phyloP scores from a whole-genome alignment of 2,888 invertebrate species.

The Formica aserva region DNA sequence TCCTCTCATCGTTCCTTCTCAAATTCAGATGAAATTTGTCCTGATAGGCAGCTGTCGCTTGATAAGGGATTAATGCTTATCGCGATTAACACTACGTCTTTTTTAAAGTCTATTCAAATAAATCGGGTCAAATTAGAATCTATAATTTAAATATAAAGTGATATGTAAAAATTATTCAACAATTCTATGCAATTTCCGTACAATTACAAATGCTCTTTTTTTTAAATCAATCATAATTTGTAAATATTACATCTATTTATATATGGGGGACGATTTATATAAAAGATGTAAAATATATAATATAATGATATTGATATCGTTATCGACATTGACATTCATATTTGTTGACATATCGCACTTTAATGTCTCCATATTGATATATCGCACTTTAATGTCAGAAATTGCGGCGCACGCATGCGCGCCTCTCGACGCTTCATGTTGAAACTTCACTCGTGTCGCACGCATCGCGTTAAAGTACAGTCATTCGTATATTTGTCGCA shows the following conservation, averaged over 20 bases:
- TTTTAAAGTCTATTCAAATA: neutral
- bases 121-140: neutral
- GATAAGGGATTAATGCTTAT: neutral
- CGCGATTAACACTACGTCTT: neutral
- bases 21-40: conserved; percentile 10
- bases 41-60: neutral
- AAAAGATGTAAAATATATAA: neutral
- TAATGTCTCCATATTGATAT: no score
- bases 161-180: neutral
- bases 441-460: neutral
- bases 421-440: neutral
- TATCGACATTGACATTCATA: neutral
- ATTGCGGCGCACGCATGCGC: neutral
- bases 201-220: neutral
- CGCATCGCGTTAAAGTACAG: neutral
- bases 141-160: neutral
- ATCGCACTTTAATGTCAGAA: neutral
- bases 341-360: neutral
- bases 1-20: neutral
- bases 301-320: neutral
- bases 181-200: neutral
- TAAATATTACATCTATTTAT: neutral
- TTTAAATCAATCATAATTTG: neutral
- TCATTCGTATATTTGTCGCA: neutral
- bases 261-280: neutral